phyloP scores from a whole-genome alignment of 2,797 vertebrate genomes.

The Ctenopoma multispine region DNA sequence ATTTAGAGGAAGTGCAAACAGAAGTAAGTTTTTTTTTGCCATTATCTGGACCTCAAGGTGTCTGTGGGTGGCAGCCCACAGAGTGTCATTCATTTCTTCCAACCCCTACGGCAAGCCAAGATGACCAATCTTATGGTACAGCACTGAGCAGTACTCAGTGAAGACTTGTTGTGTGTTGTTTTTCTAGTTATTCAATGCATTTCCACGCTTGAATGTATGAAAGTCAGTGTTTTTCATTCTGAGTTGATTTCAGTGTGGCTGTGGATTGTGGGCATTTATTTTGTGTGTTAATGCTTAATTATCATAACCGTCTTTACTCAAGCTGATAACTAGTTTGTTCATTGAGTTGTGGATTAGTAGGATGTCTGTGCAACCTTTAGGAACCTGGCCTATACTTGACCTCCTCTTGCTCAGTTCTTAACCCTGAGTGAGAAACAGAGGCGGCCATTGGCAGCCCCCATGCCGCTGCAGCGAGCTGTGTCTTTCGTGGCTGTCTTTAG shows the following conservation, averaged over 20 bases:
- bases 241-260: neutral
- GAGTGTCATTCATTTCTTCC: neutral
- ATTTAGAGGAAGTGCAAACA: slow-evolving; percentile 11
- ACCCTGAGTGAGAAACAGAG: slow-evolving; percentile 62
- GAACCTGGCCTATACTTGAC: slow-evolving; percentile 64
- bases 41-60: slow-evolving; percentile 1
- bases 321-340: slow-evolving; percentile 40
- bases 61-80: neutral
- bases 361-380: slow-evolving; percentile 49
- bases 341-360: slow-evolving; percentile 20
- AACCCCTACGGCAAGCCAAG: neutral
- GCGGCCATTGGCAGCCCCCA: slow-evolving; percentile 14
- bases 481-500: slow-evolving; percentile 59
- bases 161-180: slow-evolving; percentile 21
- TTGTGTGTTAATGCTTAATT: slow-evolving; percentile 33
- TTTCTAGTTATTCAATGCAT: neutral
- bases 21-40: slow-evolving; percentile 15
- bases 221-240: neutral
- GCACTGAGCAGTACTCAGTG: slow-evolving; percentile 3
- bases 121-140: neutral
- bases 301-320: slow-evolving; percentile 6
- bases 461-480: slow-evolving; percentile 46
- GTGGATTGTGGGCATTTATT: neutral
- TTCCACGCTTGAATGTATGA: neutral
- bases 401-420: slow-evolving; percentile 55